A percentile compares a stretch with the other conserved stretches of the same genome.
These are phyloP conservation scores for Xiphophorus hellerii DNA, from an alignment of 2,113 vertebrate species.

Conservation along the genomic window DNA sequence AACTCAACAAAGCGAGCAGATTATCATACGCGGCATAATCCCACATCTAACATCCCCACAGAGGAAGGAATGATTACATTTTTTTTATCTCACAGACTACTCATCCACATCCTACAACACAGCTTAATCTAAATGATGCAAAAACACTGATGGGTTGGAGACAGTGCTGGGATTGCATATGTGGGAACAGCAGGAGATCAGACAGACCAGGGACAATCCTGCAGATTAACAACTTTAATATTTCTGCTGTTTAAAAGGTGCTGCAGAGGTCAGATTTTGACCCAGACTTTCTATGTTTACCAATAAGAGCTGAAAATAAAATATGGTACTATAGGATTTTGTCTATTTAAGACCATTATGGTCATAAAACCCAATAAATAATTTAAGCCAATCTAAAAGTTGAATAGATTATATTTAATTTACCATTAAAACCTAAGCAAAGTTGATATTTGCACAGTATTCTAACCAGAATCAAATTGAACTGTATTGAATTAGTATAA, in stretches of 20 bases:
- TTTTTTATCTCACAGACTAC: constrained; percentile 42
- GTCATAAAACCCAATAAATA: neutral
- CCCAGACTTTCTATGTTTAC: neutral
- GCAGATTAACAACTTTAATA: constrained; percentile 60
- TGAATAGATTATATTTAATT: neutral
- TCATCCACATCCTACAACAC: constrained; percentile 15
- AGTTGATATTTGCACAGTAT: neutral
- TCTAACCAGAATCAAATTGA: no score
- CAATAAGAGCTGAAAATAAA: constrained; percentile 9
- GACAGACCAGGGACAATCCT: constrained; percentile 21
- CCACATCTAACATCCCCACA: constrained; percentile 32
- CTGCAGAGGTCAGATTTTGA: constrained; percentile 41
- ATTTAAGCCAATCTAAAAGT: neutral
- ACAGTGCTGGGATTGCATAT: constrained; percentile 41
- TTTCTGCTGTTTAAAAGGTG: constrained; percentile 54
- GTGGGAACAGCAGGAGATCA: constrained; percentile 40
- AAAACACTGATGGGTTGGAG: constrained; percentile 52
- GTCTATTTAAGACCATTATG: neutral
- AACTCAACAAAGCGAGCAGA: constrained; percentile 19
- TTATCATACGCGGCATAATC: constrained; percentile 55
- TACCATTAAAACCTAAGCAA: neutral
- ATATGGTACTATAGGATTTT: neutral
- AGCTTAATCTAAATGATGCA: constrained; percentile 3
- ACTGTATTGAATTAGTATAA: no score
- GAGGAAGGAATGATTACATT: constrained; percentile 59